Base-by-base conservation (phyloP, 2,888 invertebrate species). In the Amblyjoppa proteus region DNA sequence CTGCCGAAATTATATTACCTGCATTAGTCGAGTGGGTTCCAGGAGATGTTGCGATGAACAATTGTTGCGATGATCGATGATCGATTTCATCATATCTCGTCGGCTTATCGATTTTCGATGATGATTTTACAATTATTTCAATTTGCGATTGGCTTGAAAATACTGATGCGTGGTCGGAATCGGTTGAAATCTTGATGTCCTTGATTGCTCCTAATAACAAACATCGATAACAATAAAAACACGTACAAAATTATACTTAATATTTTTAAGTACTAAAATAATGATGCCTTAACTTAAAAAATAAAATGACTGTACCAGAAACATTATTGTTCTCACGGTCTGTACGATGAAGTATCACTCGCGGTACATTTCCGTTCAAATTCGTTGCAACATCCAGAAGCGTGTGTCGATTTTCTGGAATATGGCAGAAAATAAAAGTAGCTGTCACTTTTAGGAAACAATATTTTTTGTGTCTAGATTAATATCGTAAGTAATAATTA, bases 381-480 rank as follows among this genome's bases (percentile, higher is more conserved):
- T 61, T 61, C 61, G 13, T 61, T 31, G 61, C 61, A 61, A 61
- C 28, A 28, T 61, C 61, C 28, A 61, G 61, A 61, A 61, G 61
- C 25, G 28, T 28, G 9, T 61, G 61, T 31, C 31, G 61, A 61
- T 61, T 61, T 61, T 31, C 28, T 61, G 61, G 31, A 61, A 61
- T 20, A 61, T 61, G 61, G 31, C 31, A 61, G 61, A 28, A 25
- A 61, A 61, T 61, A 28, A 28, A 61, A 61, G 28, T 31, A 61
- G 31, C 61, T 61, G 20, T 61, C 13, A 61, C 20, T 28, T 31
- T 61, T 20, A 13, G 13, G 20, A 28, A 61, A 61, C 25, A 61
- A 61, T 61, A 61, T 61, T 61, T 61, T 28, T 9, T 31, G 61
- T 20, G 20, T 20, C 20, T 20, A 20, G 20, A 20, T 61, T 28